Conservation (phyloP, 1,140 invertebrate species). For the Zaprionus vittiger region DNA sequence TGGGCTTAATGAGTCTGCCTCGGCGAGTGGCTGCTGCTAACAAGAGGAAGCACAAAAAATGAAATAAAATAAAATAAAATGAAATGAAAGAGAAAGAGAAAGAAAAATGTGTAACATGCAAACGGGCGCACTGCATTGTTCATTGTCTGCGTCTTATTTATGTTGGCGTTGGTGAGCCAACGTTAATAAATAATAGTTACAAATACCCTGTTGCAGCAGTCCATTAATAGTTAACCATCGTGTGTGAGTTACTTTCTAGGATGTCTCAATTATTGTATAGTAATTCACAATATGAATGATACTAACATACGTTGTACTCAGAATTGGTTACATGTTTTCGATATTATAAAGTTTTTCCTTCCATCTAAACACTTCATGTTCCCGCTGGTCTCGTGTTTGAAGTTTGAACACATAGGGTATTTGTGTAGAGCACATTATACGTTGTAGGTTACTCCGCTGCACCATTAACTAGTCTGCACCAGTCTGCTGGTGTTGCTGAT, state of each 20-base stretch:
- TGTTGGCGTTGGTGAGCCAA: conserved; percentile 58
- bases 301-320: neutral
- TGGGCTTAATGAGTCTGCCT: conserved; percentile 73
- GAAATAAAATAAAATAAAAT: conserved; percentile 14
- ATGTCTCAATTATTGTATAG: neutral
- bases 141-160: conserved; percentile 77
- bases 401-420: neutral
- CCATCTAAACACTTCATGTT: too few species aligned
- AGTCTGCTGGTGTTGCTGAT: conserved; percentile 35
- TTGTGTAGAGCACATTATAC: too few species aligned
- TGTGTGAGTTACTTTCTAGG: neutral
- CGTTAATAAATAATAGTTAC: conserved; percentile 63
- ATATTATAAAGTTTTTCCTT: too few species aligned
- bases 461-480: conserved; percentile 21
- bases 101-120: conserved; percentile 67
- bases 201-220: conserved; percentile 32
- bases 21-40: conserved; percentile 36
- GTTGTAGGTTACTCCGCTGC: conserved; percentile 2
- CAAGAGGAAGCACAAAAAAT: conserved; percentile 17
- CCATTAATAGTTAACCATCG: neutral
- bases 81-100: conserved; percentile 14
- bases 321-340: neutral
- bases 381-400: too few species aligned
- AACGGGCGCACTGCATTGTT: conserved; percentile 63
- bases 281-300: neutral